phyloP scores from a whole-genome alignment of 2,797 vertebrate species.

The Melopsittacus undulatus region DNA sequence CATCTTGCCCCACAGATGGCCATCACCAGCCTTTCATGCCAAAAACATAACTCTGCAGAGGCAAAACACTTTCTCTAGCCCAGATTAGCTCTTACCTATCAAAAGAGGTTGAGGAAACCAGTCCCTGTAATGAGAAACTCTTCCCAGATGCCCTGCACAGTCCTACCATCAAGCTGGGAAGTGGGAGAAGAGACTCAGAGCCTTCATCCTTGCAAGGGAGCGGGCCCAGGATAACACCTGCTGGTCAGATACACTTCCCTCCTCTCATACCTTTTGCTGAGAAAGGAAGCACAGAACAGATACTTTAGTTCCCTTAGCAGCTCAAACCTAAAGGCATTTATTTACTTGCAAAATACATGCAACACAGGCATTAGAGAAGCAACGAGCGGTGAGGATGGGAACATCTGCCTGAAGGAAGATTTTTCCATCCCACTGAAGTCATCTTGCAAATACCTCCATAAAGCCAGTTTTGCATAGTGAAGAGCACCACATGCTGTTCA shows the following conservation, averaged over 20 bases:
- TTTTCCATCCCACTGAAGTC: neutral
- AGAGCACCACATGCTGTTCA: fast-evolving
- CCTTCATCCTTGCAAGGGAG: neutral
- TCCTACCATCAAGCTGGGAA: neutral
- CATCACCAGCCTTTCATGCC: neutral
- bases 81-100: neutral
- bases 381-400: neutral
- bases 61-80: neutral
- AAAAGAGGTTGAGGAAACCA: neutral
- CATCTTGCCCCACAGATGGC: neutral
- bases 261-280: neutral
- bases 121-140: fast-evolving
- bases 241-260: neutral
- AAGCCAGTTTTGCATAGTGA: fast-evolving
- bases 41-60: neutral
- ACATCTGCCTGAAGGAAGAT: neutral
- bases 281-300: constrained; percentile 14
- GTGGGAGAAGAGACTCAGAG: neutral
- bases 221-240: neutral
- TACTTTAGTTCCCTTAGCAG: neutral
- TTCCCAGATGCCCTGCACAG: neutral
- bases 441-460: neutral
- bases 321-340: neutral
- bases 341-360: neutral
- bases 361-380: fast-evolving